Percentiles rank a stretch among this genome's conserved stretches.
These are phyloP conservation scores for Ferdinandea cuprea DNA, from an alignment of 2,888 invertebrate genomes.

Conservation along the genomic window DNA sequence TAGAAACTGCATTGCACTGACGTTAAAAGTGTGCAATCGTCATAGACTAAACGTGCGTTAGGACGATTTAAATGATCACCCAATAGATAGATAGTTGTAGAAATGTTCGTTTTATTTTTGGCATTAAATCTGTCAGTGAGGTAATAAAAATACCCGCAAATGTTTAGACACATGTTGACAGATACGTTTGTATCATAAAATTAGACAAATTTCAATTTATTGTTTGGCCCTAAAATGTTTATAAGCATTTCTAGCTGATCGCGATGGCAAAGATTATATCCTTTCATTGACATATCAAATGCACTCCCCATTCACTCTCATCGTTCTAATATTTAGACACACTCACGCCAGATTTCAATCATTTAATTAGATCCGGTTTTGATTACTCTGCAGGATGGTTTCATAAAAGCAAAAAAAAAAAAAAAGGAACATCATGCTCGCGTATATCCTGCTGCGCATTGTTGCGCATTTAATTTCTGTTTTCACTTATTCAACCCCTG, in stretches of 20 bases:
- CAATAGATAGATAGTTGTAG: conserved; percentile 46
- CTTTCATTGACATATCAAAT: conserved; percentile 1
- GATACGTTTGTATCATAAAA: conserved; percentile 43
- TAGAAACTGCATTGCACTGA: conserved; percentile 55
- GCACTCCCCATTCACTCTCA: not conserved
- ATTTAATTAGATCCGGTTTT: conserved; percentile 49
- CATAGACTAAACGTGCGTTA: conserved; percentile 16
- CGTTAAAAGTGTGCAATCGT: conserved; percentile 57
- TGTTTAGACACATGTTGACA: conserved; percentile 68
- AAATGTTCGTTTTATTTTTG: conserved; percentile 62
- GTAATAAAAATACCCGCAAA: conserved; percentile 68
- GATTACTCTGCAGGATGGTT: not conserved
- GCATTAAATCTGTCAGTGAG: conserved; percentile 67
- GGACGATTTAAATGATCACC: conserved; percentile 45
- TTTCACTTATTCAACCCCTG: conserved; percentile 50
- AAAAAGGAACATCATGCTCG: conserved; percentile 53
- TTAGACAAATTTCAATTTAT: conserved; percentile 27
- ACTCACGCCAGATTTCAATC: not conserved
- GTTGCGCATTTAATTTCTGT: conserved; percentile 72
- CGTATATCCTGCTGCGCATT: conserved; percentile 67
- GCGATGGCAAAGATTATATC: not conserved
- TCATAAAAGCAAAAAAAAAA: not conserved
- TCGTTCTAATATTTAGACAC: conserved; percentile 17
- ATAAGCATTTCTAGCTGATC: not conserved
- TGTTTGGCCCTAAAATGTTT: too few relatives aligned